Evolutionary conservation across 2,113 vertebrate genomes (phyloP), one percentile per base, ranked within the genome.

Genomic region (Dolichallabes microphthalmus): DNA sequence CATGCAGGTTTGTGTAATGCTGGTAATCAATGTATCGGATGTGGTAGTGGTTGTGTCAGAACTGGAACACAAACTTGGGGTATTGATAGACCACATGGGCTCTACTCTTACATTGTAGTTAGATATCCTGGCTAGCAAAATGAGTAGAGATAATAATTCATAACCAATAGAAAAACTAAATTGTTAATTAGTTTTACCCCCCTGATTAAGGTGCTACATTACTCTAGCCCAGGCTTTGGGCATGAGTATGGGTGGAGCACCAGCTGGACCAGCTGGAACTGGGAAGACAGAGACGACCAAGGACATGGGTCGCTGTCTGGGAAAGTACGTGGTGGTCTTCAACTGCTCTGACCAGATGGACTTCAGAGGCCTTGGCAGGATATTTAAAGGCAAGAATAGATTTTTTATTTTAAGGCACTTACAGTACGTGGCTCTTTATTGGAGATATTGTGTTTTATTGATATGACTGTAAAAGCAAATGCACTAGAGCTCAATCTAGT

Each of bases 271-370:
- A 22, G 97, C 98, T 76, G 98, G 98, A 79, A 98, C 98, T 53
- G 98, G 98, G 86, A 99, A 99, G 92, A 99, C 98, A 0, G 98
- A 99, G 91, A 99, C 97, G 0, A 95, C 94, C 17, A 99, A 99
- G 87, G 98, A 99, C 74, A 99, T 99, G 98, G 98, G 97, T 8
- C 95, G 97, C 3, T 98, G 98, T 89, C 94, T 99, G 55, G 98
- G 98, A 57, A 99, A 99, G 89, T 99, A 99, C 0, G 97, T 99
- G 2, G 97, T 99, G 61, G 97, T 99, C 83, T 99, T 99, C 92
- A 99, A 99, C 87, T 99, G 98, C 78, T 99, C 98, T 8, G 98
- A 99, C 83, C 98, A 99, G 91, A 99, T 99, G 98, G 97, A 99
- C 92, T 98, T 99, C 90, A 94, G 98, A 94, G 98, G 98, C 22